Conservation (phyloP, 2,797 vertebrate species). For the Moxostoma hubbsi region DNA sequence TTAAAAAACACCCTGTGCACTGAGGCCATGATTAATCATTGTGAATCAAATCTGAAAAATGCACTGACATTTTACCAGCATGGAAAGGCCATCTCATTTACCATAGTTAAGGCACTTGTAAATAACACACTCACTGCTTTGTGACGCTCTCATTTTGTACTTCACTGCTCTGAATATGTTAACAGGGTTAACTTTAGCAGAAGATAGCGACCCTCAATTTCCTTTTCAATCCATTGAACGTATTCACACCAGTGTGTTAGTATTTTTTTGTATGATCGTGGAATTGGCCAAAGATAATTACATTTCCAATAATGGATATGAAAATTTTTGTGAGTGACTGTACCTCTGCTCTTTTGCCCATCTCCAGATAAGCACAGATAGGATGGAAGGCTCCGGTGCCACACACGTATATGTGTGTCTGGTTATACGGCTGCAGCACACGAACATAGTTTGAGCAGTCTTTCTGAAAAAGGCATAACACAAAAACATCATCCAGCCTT, state of each 20-base stretch:
- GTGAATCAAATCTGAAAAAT: slow-evolving; percentile 62
- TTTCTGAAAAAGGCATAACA: slow-evolving; percentile 76
- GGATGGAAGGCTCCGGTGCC: slow-evolving; percentile 98
- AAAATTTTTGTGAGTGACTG: neutral
- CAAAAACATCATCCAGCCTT: neutral
- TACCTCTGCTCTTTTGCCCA: slow-evolving; percentile 97
- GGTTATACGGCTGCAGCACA: slow-evolving; percentile 92
- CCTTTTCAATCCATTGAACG: slow-evolving; percentile 31
- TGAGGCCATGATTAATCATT: slow-evolving; percentile 56
- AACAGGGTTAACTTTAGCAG: slow-evolving; percentile 52
- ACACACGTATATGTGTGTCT: slow-evolving; percentile 94
- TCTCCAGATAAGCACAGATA: slow-evolving; percentile 92
- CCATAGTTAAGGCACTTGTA: slow-evolving; percentile 44
- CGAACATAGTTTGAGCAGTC: slow-evolving; percentile 98
- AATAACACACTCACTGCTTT: slow-evolving; percentile 38
- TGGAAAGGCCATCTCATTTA: slow-evolving; percentile 60
- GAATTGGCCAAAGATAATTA: neutral
- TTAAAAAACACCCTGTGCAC: neutral
- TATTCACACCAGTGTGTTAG: slow-evolving; percentile 11
- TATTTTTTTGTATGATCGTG: neutral
- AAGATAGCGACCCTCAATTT: slow-evolving; percentile 45
- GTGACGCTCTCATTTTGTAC: slow-evolving; percentile 51
- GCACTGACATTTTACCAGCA: slow-evolving; percentile 66
- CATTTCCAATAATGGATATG: neutral
- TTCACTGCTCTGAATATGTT: slow-evolving; percentile 61